These are phyloP conservation scores for Bimastos eiseni DNA, from an alignment of 2,888 invertebrate genomes.

Conservation along the genomic window DNA sequence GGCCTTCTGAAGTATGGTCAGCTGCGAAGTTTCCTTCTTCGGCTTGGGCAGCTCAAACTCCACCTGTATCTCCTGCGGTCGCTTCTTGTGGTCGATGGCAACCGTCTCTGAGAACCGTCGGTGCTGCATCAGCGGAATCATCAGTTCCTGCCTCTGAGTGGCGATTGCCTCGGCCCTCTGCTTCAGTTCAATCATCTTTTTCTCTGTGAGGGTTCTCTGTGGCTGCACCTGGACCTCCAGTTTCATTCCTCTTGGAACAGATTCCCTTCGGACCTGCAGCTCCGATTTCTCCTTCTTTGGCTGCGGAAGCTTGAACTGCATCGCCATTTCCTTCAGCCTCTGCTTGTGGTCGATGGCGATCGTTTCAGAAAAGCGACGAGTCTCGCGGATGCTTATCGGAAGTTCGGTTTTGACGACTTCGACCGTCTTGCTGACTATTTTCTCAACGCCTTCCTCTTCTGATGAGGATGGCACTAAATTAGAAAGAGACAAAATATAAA, in stretches of 20 bases:
- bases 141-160: conserved; percentile 43
- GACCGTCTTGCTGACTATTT: conserved; percentile 51
- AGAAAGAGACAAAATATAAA: neutral
- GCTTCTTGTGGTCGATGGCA: conserved; percentile 39
- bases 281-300: conserved; percentile 38
- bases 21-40: conserved; percentile 28
- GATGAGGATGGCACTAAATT: conserved; percentile 42
- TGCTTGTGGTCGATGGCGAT: conserved; percentile 45
- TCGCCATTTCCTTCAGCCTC: conserved; percentile 37
- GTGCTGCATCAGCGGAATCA: conserved; percentile 38
- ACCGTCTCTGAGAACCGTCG: conserved; percentile 44
- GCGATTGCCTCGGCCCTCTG: conserved; percentile 39
- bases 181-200: conserved; percentile 39
- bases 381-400: conserved; percentile 44
- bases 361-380: conserved; percentile 45
- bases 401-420: conserved; percentile 51
- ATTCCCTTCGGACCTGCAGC: conserved; percentile 37
- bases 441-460: conserved; percentile 43
- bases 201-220: conserved; percentile 34
- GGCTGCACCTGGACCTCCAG: conserved; percentile 46
- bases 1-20: conserved; percentile 38
- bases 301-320: conserved; percentile 40
- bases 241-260: conserved; percentile 41
- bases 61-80: conserved; percentile 50
- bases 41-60: conserved; percentile 47